phyloP scores from a whole-genome alignment of 1,140 invertebrate species.

The Anthonomus grandis region DNA sequence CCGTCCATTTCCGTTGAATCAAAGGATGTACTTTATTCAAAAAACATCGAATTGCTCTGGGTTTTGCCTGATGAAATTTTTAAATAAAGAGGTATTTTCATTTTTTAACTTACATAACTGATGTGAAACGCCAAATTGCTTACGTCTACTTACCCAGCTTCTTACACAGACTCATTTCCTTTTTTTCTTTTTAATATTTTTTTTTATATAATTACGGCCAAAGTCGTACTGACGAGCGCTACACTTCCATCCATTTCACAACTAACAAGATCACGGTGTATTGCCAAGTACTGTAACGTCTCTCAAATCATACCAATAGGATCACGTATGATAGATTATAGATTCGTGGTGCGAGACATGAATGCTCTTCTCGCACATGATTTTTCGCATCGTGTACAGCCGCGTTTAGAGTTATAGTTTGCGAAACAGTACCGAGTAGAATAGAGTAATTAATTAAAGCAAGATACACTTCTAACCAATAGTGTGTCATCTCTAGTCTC shows the following conservation, averaged over 20 bases:
- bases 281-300: background rate
- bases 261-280: background rate
- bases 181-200: constrained; percentile 1
- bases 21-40: background rate
- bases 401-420: no score
- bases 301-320: background rate
- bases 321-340: background rate
- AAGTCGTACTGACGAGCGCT: no score
- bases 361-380: no score
- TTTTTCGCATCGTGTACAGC: no score
- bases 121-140: background rate
- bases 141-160: background rate
- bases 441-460: no score
- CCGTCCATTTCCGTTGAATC: background rate
- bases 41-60: background rate
- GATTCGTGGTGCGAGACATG: background rate
- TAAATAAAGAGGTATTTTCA: background rate
- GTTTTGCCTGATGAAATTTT: background rate
- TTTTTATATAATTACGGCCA: background rate
- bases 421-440: no score
- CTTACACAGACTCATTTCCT: background rate
- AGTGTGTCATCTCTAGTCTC: no score
- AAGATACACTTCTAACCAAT: no score
- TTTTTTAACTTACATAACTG: background rate
- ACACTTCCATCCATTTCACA: no score